Evolutionary conservation across 2,113 vertebrate species (phyloP).

Genomic region (Xenotilapia caudafasciata): DNA sequence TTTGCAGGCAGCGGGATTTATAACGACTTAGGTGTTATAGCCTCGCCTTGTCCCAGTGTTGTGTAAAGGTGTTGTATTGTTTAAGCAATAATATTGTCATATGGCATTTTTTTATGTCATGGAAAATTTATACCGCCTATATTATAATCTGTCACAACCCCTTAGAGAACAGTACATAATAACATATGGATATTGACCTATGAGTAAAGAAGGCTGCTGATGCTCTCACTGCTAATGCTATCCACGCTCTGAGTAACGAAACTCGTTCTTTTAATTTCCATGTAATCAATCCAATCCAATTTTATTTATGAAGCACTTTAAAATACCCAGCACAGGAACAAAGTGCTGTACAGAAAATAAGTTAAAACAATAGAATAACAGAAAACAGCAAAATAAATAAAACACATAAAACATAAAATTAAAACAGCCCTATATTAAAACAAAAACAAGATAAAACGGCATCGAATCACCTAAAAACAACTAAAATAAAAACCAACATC

Average conservation of each 20-base stretch:
- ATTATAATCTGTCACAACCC: background rate
- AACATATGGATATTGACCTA: background rate
- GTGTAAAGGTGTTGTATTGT: background rate
- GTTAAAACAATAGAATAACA: no score
- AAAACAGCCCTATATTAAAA: no score
- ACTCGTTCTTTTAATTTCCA: background rate
- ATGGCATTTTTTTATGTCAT: background rate
- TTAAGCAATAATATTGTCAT: background rate
- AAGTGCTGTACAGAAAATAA: no score
- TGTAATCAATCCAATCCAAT: background rate
- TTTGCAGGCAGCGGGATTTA: background rate
- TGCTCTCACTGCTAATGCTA: background rate
- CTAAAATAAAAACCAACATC: no score
- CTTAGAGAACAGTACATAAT: background rate
- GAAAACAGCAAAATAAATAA: no score
- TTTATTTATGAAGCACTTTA: no score
- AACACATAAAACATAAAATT: no score
- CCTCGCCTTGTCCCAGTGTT: background rate
- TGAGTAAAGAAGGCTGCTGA: background rate
- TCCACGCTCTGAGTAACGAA: background rate
- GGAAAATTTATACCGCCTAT: background rate
- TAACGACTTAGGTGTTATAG: background rate
- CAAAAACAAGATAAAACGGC: no score
- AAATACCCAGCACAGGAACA: no score
- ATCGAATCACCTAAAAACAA: no score